Evolutionary conservation across 2,888 invertebrate genomes (phyloP).

Genomic region (Branchellion lobata): DNA sequence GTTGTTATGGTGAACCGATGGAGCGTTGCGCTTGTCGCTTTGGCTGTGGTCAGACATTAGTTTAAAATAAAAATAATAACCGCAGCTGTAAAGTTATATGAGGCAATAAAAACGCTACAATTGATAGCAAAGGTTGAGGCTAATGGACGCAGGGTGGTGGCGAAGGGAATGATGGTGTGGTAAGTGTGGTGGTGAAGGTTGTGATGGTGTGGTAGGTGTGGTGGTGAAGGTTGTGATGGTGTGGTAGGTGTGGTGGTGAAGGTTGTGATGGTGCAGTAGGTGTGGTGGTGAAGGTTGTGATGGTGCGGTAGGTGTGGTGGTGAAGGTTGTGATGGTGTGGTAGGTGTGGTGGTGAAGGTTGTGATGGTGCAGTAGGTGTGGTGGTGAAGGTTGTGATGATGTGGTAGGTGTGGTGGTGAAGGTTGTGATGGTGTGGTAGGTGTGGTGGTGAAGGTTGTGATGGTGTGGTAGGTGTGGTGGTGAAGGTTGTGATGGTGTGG

Average conservation of each 20-base stretch:
- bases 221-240: neutral
- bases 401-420: neutral
- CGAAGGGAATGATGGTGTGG: too few relatives aligned
- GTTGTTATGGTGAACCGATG: too few relatives aligned
- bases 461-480: neutral
- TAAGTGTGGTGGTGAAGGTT: neutral
- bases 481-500: neutral
- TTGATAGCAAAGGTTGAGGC: too few relatives aligned
- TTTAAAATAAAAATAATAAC: too few relatives aligned
- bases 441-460: neutral
- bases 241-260: neutral
- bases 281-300: neutral
- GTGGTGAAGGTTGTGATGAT: neutral
- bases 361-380: conserved; percentile 5
- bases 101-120: too few relatives aligned
- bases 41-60: too few relatives aligned
- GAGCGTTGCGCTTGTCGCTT: too few relatives aligned
- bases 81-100: too few relatives aligned
- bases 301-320: neutral
- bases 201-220: neutral
- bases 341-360: neutral
- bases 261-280: neutral
- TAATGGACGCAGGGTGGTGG: too few relatives aligned
- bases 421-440: neutral
- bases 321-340: neutral